Percentiles rank a stretch among this genome's conserved stretches.
Evolutionary conservation across 2,113 vertebrate species (phyloP).

Genomic region (Tyto alba): DNA sequence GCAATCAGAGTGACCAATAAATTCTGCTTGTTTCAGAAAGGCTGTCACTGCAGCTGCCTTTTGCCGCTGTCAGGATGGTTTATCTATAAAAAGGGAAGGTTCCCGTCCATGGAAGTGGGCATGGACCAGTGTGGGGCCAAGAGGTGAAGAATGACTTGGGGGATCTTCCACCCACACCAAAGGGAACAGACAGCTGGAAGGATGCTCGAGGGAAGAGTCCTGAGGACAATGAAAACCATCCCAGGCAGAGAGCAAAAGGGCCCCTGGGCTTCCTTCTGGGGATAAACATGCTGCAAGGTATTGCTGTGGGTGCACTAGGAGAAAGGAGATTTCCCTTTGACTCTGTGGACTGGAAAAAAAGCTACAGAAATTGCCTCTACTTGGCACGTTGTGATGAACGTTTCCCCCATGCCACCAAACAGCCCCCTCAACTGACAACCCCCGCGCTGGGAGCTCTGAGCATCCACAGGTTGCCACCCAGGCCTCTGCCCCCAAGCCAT

Average conservation of each 20-base stretch:
- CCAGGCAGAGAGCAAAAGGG: not conserved
- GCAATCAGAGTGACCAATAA: slow-evolving; percentile 20
- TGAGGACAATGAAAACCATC: not conserved
- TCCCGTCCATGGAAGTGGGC: not conserved
- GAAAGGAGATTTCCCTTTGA: not conserved
- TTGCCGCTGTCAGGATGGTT: fast-evolving
- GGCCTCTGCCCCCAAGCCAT: not conserved
- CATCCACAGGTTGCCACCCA: not conserved
- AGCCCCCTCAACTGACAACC: not conserved
- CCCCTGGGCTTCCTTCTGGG: not conserved
- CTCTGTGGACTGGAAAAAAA: not conserved
- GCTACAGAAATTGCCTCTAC: not conserved
- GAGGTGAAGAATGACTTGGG: fast-evolving
- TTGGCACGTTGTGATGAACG: not conserved
- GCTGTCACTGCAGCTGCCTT: not conserved
- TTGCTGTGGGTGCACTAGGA: not conserved
- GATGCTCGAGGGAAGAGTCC: not conserved
- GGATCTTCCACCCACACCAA: not conserved
- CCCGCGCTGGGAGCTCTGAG: not conserved
- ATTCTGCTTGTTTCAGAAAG: not conserved
- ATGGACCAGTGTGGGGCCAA: not conserved
- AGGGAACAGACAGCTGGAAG: not conserved
- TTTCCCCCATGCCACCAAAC: not conserved
- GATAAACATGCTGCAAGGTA: not conserved
- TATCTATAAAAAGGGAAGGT: not conserved